These are phyloP conservation scores for Agonopterix alstromeriana DNA, from an alignment of 2,888 invertebrate genomes.

Conservation along the genomic window DNA sequence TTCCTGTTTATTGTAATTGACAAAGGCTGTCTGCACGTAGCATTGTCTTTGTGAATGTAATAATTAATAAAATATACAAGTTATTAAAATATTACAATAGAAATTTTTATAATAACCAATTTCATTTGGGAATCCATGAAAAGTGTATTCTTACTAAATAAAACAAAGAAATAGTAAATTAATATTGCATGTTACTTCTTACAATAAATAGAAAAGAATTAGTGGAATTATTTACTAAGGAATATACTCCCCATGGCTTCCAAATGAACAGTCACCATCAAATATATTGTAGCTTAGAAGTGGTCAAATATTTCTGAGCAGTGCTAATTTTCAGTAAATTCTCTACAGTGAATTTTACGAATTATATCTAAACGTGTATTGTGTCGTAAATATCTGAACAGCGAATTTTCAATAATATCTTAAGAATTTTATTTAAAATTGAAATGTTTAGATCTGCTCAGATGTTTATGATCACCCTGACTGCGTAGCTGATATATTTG, in stretches of 20 bases:
- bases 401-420: too few relatives aligned
- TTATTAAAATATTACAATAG: background rate
- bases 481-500: too few relatives aligned
- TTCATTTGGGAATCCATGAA: slow-evolving; percentile 2
- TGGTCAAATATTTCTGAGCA: too few relatives aligned
- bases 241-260: slow-evolving; percentile 28
- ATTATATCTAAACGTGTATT: too few relatives aligned
- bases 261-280: too few relatives aligned
- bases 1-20: slow-evolving; percentile 51
- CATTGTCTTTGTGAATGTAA: slow-evolving; percentile 16
- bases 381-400: too few relatives aligned
- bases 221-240: background rate
- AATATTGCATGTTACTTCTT: slow-evolving; percentile 8
- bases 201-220: slow-evolving; percentile 7
- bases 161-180: slow-evolving; percentile 5
- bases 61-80: background rate
- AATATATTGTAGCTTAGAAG: too few relatives aligned
- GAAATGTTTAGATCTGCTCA: too few relatives aligned
- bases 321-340: too few relatives aligned
- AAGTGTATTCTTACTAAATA: slow-evolving; percentile 5
- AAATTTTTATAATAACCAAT: background rate
- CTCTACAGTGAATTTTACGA: too few relatives aligned
- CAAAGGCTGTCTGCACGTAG: slow-evolving; percentile 54
- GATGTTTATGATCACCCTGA: too few relatives aligned
- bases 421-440: too few relatives aligned